A percentile compares a stretch with the other conserved stretches of the same genome.
Conservation (phyloP, 2,888 invertebrate genomes). For the Campaea margaritaria region DNA sequence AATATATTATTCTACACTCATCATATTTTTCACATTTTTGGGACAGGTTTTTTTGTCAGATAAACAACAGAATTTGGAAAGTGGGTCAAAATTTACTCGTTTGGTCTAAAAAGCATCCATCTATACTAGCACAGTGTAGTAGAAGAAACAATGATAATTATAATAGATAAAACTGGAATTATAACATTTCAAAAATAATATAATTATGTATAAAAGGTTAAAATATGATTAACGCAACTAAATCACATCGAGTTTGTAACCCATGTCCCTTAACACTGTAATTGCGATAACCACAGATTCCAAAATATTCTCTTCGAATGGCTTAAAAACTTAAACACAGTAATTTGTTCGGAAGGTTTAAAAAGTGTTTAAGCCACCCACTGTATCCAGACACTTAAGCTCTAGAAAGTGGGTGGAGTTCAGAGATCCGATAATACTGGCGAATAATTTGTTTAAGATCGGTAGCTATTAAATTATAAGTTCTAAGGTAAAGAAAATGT, state of each 20-base stretch:
- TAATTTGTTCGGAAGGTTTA: slow-evolving; percentile 60
- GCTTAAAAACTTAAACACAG: slow-evolving; percentile 66
- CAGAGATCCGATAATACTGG: slow-evolving; percentile 26
- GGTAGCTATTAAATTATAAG: slow-evolving; percentile 58
- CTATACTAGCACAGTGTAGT: too few relatives aligned
- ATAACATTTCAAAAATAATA: not conserved
- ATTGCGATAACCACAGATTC: slow-evolving; percentile 49
- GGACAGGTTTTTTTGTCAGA: too few relatives aligned
- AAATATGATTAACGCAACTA: slow-evolving; percentile 8
- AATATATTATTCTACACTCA: too few relatives aligned
- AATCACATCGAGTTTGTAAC: slow-evolving; percentile 22
- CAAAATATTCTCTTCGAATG: slow-evolving; percentile 67
- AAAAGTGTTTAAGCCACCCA: slow-evolving; percentile 43
- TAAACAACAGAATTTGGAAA: too few relatives aligned
- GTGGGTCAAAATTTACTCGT: too few relatives aligned
- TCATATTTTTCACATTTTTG: too few relatives aligned
- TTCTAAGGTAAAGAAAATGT: slow-evolving; percentile 69
- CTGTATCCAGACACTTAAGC: slow-evolving; percentile 10
- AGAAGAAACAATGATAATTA: too few relatives aligned
- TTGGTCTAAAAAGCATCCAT: too few relatives aligned
- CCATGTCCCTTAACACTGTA: slow-evolving; percentile 51
- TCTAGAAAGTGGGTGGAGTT: not conserved
- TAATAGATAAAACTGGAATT: too few relatives aligned
- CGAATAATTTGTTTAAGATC: slow-evolving; percentile 42
- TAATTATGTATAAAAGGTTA: not conserved